A percentile compares a stretch with the other conserved stretches of the same genome.
phyloP scores from a whole-genome alignment of 2,888 invertebrate genomes.

The Ophion obscuratus region DNA sequence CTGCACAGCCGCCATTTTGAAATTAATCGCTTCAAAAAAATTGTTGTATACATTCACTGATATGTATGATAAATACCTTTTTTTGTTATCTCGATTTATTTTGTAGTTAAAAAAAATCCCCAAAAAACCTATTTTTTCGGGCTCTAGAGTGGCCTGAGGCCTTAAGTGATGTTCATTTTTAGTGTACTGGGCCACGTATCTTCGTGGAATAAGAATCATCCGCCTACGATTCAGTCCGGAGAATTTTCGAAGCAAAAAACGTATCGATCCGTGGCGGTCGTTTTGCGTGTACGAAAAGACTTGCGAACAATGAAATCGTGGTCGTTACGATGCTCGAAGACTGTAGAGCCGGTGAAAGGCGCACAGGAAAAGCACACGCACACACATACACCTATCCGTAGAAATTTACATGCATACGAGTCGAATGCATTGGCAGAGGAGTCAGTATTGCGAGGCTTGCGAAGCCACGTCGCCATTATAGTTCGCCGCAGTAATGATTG shows the following conservation, averaged over 20 bases:
- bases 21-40: no score
- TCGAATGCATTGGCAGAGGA: background rate
- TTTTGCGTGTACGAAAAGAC: slow-evolving; percentile 13
- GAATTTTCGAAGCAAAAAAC: slow-evolving; percentile 5
- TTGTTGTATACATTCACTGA: no score
- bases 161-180: no score
- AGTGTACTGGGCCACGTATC: no score
- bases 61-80: no score
- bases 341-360: slow-evolving; percentile 59
- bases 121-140: no score
- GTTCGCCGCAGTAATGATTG: slow-evolving; percentile 44
- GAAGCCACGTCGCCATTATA: slow-evolving; percentile 24
- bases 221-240: background rate
- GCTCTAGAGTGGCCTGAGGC: no score
- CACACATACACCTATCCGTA: background rate
- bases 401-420: background rate
- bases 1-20: no score
- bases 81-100: no score
- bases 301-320: slow-evolving; percentile 30
- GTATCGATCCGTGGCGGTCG: slow-evolving; percentile 24
- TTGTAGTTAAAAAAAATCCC: no score
- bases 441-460: slow-evolving; percentile 5
- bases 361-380: slow-evolving; percentile 35
- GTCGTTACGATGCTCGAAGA: slow-evolving; percentile 52
- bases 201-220: background rate